Percentiles rank a stretch among this genome's conserved stretches.
Evolutionary conservation across 2,888 invertebrate species (phyloP).

Genomic region (Drosophila infuscata): DNA sequence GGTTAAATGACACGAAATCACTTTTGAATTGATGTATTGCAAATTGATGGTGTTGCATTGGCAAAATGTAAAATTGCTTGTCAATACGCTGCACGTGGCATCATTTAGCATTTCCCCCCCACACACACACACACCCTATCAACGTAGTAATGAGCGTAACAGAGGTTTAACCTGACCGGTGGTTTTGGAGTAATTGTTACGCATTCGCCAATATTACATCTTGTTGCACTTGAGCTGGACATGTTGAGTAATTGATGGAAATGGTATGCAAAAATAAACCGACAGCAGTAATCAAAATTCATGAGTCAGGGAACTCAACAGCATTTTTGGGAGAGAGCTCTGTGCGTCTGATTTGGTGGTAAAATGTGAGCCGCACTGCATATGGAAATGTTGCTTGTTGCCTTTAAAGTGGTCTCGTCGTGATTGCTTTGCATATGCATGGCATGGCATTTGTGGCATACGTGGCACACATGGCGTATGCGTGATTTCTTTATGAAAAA

Average conservation of each 20-base stretch:
- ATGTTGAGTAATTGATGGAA: constrained; percentile 52
- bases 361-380: constrained; percentile 68
- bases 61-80: constrained; percentile 70
- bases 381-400: constrained; percentile 58
- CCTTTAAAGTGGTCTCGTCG: constrained; percentile 52
- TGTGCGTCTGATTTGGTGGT: constrained; percentile 35
- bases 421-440: constrained; percentile 65
- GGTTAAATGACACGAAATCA: constrained; percentile 68
- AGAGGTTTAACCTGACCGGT: constrained; percentile 27
- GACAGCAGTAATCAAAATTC: constrained; percentile 79
- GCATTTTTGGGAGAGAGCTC: constrained; percentile 21
- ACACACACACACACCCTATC: not conserved
- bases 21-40: constrained; percentile 69
- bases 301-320: constrained; percentile 57
- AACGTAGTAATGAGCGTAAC: constrained; percentile 41
- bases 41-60: constrained; percentile 72
- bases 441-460: not conserved
- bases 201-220: constrained; percentile 26
- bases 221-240: constrained; percentile 38
- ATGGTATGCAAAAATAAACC: constrained; percentile 73
- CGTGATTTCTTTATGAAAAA: constrained; percentile 48
- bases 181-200: constrained; percentile 22
- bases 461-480: constrained; percentile 54
- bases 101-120: constrained; percentile 61
- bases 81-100: constrained; percentile 71